Base-by-base conservation (phyloP, 2,888 invertebrate species). In the Sesia apiformis region DNA sequence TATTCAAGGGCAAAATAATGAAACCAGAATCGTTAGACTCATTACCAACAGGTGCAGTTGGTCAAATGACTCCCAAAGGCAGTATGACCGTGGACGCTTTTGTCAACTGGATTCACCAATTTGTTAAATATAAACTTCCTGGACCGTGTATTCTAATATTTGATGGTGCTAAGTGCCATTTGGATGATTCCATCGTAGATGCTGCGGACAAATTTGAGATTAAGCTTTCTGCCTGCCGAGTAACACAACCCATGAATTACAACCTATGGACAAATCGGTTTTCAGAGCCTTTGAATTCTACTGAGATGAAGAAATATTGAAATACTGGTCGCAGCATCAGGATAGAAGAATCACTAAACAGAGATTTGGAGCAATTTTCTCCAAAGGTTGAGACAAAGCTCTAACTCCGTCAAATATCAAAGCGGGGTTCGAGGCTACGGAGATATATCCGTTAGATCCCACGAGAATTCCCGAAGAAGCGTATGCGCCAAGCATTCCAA, bases 211-310 rank as follows among this genome's bases (percentile, higher is more conserved):
- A 60, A 54, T 55, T 57, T 50, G 63, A 60, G 38, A 67, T 76
- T 51, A 63, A 59, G 53, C 59, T 75, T 51, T 65, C 54, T 76
- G 77, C 59, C 58, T 80, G 41, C 75, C 72, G 7, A 68, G 69
- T 51, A 78, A 78, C 53, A 75, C 72, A 0, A 75, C 75, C 0
- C 74, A 76, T 58, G 72, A 75, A 53, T 59, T 76, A 3, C n/a
- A n/a, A n/a, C 72, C 72, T 3, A 61, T 76, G 60, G 72, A 74
- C 60, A 74, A 74, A 59, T 54, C 67, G 4, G 68, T 72, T 8
- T 74, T 72, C 59, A 56, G 64, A 50, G 60, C 66, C 4, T 72
- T 69, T 61, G 73, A 75, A 59, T 56, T 65, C 55, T 63, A 69
- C 58, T 78, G 76, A 73, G 72, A 76, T 57, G 61, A 68, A 52